Evolutionary conservation across 35 echinoderm and acorn worm genomes (phyloP), one percentile per base, ranked within the genome.

Genomic region (Apostichopus californicus): DNA sequence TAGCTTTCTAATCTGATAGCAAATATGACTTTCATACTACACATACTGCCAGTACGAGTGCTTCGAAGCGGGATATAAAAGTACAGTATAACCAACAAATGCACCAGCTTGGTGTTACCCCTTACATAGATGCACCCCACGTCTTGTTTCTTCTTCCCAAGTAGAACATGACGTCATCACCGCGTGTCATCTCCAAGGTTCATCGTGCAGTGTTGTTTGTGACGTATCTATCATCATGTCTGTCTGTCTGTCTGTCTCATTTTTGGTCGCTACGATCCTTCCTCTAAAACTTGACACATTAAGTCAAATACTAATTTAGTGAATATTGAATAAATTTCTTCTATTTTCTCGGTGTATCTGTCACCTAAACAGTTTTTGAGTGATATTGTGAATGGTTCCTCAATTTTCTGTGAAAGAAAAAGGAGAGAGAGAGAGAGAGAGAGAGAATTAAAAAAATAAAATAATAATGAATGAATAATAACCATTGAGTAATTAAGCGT

Each of bases 301-400:
- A 93, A 80, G n/a, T 99, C 91, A 13, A 99, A 73, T 11, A 94
- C 92, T 78, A 99, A 96, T 90, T 90, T 99, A 14, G 91, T 90
- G 78, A 94, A 93, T 57, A 57, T 80, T 79, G 56, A 93, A 91
- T 99, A 99, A 28, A 99, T 95, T 68, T 93, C 95, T 72, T 99
- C 97, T 5, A 99, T 99, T 89, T 99, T 99, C 79, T 99, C 95
- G 24, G 93, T 99, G 78, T 99, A 99, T 83, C 97, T 91, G 73
- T 96, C 95, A n/a, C 94, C 97, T 58, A 99, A 86, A 78, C 87
- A 83, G 57, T 96, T 93, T 73, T 96, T 96, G 13, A 99, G 86
- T 2, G 97, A 86, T 24, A 78, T 85, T 5, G 94, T 81, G 56
- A 99, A 92, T 6, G 95, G 93, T 77, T 93, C 80, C 78, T 99